phyloP scores from a whole-genome alignment of 1,140 invertebrate species.

The Sarcophaga bullata region DNA sequence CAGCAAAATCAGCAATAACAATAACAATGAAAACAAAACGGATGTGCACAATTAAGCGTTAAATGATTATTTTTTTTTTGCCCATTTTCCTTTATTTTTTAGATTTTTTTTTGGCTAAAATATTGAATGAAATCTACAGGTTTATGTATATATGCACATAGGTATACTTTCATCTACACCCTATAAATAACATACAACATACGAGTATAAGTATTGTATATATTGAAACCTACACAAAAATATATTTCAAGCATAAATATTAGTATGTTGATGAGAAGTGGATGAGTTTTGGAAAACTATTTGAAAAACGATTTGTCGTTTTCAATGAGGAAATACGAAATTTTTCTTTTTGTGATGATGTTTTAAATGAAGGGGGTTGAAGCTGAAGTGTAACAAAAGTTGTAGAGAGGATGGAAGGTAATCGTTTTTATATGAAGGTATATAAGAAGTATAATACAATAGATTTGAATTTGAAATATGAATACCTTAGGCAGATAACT shows the following conservation, averaged over 20 bases:
- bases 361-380: too few species aligned
- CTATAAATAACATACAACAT: too few species aligned
- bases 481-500: too few species aligned
- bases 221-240: not conserved
- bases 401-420: too few species aligned
- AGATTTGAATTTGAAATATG: too few species aligned
- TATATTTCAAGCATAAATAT: not conserved
- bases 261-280: not conserved
- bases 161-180: too few species aligned
- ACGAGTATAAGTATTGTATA: not conserved
- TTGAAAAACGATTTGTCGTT: conserved; percentile 1
- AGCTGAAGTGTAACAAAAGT: too few species aligned
- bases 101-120: not conserved
- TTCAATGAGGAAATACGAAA: not conserved
- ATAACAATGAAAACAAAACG: not conserved
- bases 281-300: not conserved
- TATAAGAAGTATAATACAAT: too few species aligned
- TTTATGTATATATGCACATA: not conserved
- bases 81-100: too few species aligned
- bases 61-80: not conserved
- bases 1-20: too few species aligned
- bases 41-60: conserved; percentile 23
- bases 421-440: too few species aligned
- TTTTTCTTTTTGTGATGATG: not conserved
- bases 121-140: conserved; percentile 19